Base-by-base conservation (phyloP, 1,140 invertebrate species). In the Eumeta japonica region DNA sequence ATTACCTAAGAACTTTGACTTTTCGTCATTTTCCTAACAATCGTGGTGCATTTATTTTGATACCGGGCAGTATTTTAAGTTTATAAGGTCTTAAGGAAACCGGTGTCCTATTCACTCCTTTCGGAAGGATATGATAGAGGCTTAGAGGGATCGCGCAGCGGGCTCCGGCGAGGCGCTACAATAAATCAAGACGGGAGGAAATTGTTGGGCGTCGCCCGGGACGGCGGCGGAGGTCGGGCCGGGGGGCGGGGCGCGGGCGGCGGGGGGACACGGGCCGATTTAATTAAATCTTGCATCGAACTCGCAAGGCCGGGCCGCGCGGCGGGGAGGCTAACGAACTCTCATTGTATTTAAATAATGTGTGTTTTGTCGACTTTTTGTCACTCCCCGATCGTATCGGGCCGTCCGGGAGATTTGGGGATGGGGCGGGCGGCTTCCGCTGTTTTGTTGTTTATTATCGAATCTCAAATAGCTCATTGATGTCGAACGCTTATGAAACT, bases 131-230 rank as follows among this genome's bases (percentile, higher is more conserved):
- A 24, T 24, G 5, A 24, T 24, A 24, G n/a, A 24, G 5, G n/a
- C 20, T 7, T 7, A n/a, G 19, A 29, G 46, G 43, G 41, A n/a
- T n/a, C 20, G n/a, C 20, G n/a, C 5, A n/a, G 19, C 30, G 46
- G 43, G 41, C 41, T 45, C 35, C 54, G 59, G 61, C 59, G 45
- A 53, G 53, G 58, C 55, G 65, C 73, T 68, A 75, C 77, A 74
- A 80, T 81, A 80, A 80, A 81, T 80, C 78, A 80, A 77, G 73
- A 65, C 71, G 66, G 65, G 68, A 74, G 71, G 67, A 72, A 70
- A 71, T 71, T 63, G 63, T 54, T 62, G 65, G 56, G 58, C 56
- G 57, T 54, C 48, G 31, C 31, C 24, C 17, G 31, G n/a, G 39
- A 15, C 34, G 39, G 43, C 29, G 7, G 12, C 12, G 63, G 48